A percentile compares a stretch with the other conserved stretches of the same genome.
phyloP scores from a whole-genome alignment of 1,140 invertebrate genomes.

The Anastatus disparis region DNA sequence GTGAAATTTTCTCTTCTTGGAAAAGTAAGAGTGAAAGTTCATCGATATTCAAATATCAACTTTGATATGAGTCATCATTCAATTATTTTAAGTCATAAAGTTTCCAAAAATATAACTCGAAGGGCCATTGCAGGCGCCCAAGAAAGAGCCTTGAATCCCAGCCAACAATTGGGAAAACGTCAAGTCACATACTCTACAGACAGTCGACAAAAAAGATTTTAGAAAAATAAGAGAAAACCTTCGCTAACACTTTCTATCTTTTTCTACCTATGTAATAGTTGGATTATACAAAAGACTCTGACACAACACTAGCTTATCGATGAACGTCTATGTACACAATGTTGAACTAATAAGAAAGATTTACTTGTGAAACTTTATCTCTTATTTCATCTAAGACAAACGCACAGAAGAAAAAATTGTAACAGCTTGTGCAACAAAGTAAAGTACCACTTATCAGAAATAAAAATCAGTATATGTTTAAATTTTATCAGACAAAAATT shows the following conservation, averaged over 20 bases:
- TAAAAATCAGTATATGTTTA: too few relatives aligned
- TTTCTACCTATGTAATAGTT: not conserved
- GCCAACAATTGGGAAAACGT: conserved; percentile 64
- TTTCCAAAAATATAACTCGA: conserved; percentile 62
- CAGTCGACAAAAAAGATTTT: conserved; percentile 45
- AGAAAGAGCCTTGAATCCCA: conserved; percentile 57
- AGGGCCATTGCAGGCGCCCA: conserved; percentile 48
- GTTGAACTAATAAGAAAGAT: not conserved
- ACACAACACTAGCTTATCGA: not conserved
- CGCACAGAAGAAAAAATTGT: not conserved
- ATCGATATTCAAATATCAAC: not conserved
- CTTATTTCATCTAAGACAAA: not conserved
- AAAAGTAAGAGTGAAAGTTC: conserved; percentile 5
- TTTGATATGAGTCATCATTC: conserved; percentile 55
- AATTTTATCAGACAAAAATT: not conserved
- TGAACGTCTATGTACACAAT: not conserved
- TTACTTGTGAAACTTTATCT: conserved; percentile 16
- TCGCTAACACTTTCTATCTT: not conserved
- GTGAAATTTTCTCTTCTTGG: not conserved
- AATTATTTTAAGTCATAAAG: conserved; percentile 64
- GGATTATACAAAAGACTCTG: not conserved
- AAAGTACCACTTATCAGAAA: not conserved
- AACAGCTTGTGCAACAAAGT: not conserved
- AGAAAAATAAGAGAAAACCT: conserved; percentile 17
- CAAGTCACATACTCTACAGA: conserved; percentile 52